Evolutionary conservation across 1,140 invertebrate species (phyloP), one percentile per base, ranked within the genome.

Genomic region (Heterodera carotae): DNA sequence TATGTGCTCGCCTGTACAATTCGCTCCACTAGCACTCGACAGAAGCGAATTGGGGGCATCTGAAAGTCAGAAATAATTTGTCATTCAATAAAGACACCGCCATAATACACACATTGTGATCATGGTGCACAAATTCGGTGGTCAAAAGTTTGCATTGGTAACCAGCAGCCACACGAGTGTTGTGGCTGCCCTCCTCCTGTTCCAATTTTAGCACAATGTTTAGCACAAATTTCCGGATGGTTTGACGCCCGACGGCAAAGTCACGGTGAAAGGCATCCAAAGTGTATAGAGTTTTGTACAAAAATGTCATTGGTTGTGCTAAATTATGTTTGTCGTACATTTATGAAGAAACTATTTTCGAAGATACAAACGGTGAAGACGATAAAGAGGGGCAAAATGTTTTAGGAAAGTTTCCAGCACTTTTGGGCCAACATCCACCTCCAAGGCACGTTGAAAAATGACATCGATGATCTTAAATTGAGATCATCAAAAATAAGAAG

Each of bases 221-320:
- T 29, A 79, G 4, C 15, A 79, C 78, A 71, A 79, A 79, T 60
- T 81, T 59, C 2, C 78, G 78, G 64, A 69, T 67, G 25, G 43
- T 36, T 77, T 74, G 75, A 43, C 34, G 56, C 27, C 29, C 29
- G 33, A 62, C 56, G 72, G 53, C 12, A 34, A 27, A 74, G 12
- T 66, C 62, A 27, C 62, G 62, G 29, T 66, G 53, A 33, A 59
- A 62, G 31, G 72, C 25, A 27, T 74, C 56, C 59, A 39, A 74
- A 74, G 59, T 80, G 34, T 80, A 82, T 10, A 78, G 39, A n/a
- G 81, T 84, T 76, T 85, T 84, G 78, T 82, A 82, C 4, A 82
- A 25, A 69, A 81, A 82, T 18, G 83, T 83, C 64, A 82, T 80
- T 69, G 81, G 81, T 31, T 84, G 82, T 34, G 81, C 80, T 81